Evolutionary conservation across 2,888 invertebrate species (phyloP), one percentile per base, ranked within the genome.

Genomic region (Myathropa florea): DNA sequence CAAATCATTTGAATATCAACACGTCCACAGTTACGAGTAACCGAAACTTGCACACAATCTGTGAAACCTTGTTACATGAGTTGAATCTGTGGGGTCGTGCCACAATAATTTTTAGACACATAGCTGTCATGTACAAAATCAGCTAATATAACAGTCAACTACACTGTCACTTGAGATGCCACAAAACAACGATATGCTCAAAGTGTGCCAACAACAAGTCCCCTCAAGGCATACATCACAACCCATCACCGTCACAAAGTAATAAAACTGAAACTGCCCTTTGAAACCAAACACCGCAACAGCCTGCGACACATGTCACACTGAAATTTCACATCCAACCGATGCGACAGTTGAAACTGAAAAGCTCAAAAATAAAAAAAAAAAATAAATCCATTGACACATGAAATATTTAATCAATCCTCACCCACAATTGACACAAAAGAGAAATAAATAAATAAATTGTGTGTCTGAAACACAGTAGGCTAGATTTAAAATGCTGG

Each of bases 391-490:
- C 72, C 76, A 76, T 76, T 75, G 83, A 71, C 75, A 72, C 57
- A 67, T 80, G 76, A 84, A 85, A 81, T 72, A 77, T 80, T 85
- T 63, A 76, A 81, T 72, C 76, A 80, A 80, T 76, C 65, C 84
- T 23, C 79, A 53, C 64, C 53, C 55, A 71, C 59, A 55, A 63
- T 64, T 33, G 18, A 39, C 39, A 12, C 46, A 68, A 24, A 39
- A 28, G 33, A 30, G 26, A 33, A 53, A 61, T 33, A 61, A 79
- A 71, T 70, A 57, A 60, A 72, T 72, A 80, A 72, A 80, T 80
- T 80, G 46, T 18, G 46, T 18, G n/a, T 55, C 46, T 28, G 24
- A 71, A 23, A 46, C 67, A 46, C 67, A 60, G 28, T 71, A 12
- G 24, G 28, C 24, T 18, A 7, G 55, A 18, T 46, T 68, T 9